Evolutionary conservation across 2,888 invertebrate genomes (phyloP).

Genomic region (Epiblema foenella): DNA sequence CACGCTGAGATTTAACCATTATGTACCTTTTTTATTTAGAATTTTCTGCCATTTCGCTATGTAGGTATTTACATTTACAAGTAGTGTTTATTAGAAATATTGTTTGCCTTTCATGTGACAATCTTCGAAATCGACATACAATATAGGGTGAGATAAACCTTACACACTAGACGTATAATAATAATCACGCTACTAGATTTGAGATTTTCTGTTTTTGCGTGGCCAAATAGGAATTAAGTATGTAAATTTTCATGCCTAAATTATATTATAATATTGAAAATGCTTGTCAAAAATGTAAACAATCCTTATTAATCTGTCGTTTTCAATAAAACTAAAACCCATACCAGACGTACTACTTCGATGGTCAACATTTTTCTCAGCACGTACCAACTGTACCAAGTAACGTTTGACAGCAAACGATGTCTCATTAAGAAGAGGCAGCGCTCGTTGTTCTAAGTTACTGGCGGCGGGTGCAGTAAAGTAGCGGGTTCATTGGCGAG

Average conservation of each 20-base stretch:
- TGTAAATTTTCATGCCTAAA: no score
- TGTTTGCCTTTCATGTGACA: no score
- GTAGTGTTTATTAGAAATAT: background rate
- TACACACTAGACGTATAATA: no score
- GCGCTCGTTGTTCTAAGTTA: constrained; percentile 77
- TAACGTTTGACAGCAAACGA: constrained; percentile 72
- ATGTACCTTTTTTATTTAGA: background rate
- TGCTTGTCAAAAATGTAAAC: no score
- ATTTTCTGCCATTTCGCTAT: background rate
- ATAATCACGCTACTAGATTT: background rate
- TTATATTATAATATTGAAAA: no score
- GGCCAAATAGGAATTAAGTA: background rate
- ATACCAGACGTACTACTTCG: constrained; percentile 8
- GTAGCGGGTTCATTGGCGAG: constrained; percentile 74
- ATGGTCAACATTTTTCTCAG: constrained; percentile 51
- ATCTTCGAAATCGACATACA: background rate
- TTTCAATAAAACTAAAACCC: background rate
- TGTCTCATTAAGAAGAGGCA: constrained; percentile 78
- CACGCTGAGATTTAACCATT: constrained; percentile 33
- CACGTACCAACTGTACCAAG: constrained; percentile 61
- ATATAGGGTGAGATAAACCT: background rate
- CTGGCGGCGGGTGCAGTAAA: constrained; percentile 72
- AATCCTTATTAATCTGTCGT: no score
- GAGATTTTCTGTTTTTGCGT: background rate
- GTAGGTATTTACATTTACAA: background rate